Base-by-base conservation (phyloP, 2,113 vertebrate species). In the Tor tambroides region DNA sequence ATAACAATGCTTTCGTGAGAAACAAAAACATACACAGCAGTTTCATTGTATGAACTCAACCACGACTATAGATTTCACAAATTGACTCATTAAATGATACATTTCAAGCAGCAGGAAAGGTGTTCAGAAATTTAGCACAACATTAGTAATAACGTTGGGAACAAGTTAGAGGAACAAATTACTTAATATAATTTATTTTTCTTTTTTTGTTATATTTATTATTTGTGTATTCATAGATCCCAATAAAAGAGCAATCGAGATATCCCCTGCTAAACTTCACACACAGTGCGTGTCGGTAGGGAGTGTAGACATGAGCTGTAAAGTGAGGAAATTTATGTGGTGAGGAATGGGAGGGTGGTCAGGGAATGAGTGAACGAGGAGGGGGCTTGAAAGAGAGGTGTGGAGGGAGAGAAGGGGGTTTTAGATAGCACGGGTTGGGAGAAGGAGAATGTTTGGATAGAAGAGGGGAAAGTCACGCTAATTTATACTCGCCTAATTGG, bases 401-500 rank as follows among this genome's bases (percentile, higher is more conserved):
- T 91, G 93, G 90, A 91, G 91, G 86, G 92, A 76, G 79, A 76
- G 26, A 67, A 72, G 74, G 85, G 51, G 83, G 79, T 28, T 69
- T 85, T 74, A 86, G 67, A 74, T 74, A 85, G 65, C 56, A 23
- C 49, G 72, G 80, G 85, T 87, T 72, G 69, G 78, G 92, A 93
- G 91, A 93, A 93, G 86, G 92, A 90, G 89, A 87, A 92, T 95
- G 94, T 95, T 95, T 95, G 90, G 93, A 95, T 86, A 95, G 91
- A 93, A 92, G 93, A 94, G 90, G 91, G 89, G 87, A 91, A 93
- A 93, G 93, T 85, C 26, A 90, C 63, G 88, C 93, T 95, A 94
- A 95, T 95, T 95, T 93, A 95, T 94, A 92, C 91, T 87, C 87
- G 14, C 84, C 89, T 95, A 95, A 95, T 95, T 95, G 94, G 94